Base-by-base conservation (phyloP, 2,888 invertebrate genomes). In the Hofmannophila pseudospretella region DNA sequence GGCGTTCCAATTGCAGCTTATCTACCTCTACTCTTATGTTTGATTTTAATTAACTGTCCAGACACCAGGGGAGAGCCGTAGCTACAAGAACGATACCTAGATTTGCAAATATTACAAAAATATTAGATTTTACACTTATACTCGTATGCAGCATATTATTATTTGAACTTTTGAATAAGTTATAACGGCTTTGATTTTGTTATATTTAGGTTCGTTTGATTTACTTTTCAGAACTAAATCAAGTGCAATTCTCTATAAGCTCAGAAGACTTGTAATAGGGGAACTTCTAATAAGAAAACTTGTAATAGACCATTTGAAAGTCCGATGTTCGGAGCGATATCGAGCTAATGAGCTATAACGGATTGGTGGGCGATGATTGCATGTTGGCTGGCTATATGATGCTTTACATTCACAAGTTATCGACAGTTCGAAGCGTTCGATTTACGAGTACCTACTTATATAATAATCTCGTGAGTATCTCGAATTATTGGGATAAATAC, bases 211-310 rank as follows among this genome's bases (percentile, higher is more conserved):
- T n/a, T n/a, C n/a, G n/a, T n/a, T n/a, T n/a, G n/a, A n/a, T n/a
- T n/a, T n/a, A n/a, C n/a, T n/a, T n/a, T n/a, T n/a, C n/a, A n/a
- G n/a, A n/a, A n/a, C n/a, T n/a, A n/a, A n/a, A n/a, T 29, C 8
- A 29, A 14, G 16, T 29, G 29, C 13, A 14, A 4, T 29, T 29
- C 10, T 14, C 2, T 28, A 13, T 8, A 28, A 3, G 13, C 13
- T 2, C n/a, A 11, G 7, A 27, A 10, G 12, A 27, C 27, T 33
- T 14, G 23, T 33, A 75, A 84, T 77, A 72, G 81, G 69, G 63
- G 64, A n/a, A 84, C 67, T 84, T 84, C 72, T 85, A 84, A 85
- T 84, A 84, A 84, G 84, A 84, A 85, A 85, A 85, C 80, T 85
- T 85, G 60, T 78, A 76, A 80, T 78, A 67, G 81, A 73, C 71